A percentile compares a stretch with the other conserved stretches of the same genome.
These are phyloP conservation scores for Pteropus alecto DNA, from an alignment of 2,113 vertebrate genomes.

Conservation along the genomic window DNA sequence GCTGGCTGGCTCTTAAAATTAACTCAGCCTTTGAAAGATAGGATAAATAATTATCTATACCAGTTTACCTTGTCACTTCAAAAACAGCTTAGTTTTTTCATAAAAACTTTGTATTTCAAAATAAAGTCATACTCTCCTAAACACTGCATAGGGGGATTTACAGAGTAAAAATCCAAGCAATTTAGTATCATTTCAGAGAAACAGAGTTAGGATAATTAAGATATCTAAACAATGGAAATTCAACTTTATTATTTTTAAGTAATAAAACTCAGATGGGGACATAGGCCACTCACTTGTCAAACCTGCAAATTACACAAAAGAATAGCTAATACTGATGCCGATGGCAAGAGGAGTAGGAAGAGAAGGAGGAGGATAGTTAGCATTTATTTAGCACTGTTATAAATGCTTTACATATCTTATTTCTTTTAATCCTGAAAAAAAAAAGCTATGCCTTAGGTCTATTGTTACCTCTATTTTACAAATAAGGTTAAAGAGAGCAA, in stretches of 20 bases:
- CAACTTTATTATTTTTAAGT: not conserved
- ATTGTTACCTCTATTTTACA: not conserved
- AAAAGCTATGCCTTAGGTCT: not conserved
- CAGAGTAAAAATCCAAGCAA: not conserved
- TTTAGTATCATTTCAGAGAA: not conserved
- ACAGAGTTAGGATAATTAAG: constrained; percentile 1
- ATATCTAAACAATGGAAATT: not conserved
- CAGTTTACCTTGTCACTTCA: not conserved
- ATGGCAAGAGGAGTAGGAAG: not conserved
- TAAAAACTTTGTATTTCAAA: not conserved
- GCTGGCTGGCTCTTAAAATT: not conserved
- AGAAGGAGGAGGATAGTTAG: not conserved
- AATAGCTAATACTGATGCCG: not conserved
- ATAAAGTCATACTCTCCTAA: not conserved
- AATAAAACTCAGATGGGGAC: not conserved
- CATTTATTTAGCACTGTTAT: not conserved
- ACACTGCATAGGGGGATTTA: not conserved
- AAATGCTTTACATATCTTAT: not conserved
- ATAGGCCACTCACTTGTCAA: not conserved
- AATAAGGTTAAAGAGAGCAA: not conserved
- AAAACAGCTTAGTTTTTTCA: not conserved
- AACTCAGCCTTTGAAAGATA: not conserved
- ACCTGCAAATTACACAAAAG: not conserved
- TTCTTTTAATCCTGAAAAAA: not conserved
- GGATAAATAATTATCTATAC: not conserved